Conservation (phyloP, 2,888 invertebrate genomes). For the Herminia tarsipennalis region DNA sequence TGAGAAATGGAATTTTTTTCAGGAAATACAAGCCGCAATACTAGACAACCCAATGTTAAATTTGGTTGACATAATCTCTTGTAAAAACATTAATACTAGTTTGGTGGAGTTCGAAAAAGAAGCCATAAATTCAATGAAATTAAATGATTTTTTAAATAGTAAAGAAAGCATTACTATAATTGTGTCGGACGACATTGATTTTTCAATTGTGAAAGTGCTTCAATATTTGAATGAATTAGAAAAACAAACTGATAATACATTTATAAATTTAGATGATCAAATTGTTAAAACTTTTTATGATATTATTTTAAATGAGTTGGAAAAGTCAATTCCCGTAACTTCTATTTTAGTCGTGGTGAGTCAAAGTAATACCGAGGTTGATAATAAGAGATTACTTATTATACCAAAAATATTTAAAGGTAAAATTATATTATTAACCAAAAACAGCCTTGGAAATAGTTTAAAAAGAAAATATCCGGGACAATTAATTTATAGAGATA, state of each 20-base stretch:
- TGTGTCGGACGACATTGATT: conserved; percentile 18
- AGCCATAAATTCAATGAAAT: conserved; percentile 4
- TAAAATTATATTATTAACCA: conserved; percentile 20
- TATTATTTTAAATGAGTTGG: conserved; percentile 12
- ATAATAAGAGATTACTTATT: neutral
- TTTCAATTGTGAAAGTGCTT: conserved; percentile 27
- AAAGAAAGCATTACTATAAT: conserved; percentile 7
- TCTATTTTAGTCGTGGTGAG: conserved; percentile 10
- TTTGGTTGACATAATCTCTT: conserved; percentile 17
- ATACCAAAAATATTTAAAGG: conserved; percentile 11
- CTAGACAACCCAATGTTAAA: conserved; percentile 21
- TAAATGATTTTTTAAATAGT: conserved; percentile 11
- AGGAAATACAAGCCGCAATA: conserved; percentile 14
- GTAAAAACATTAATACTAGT: conserved; percentile 12
- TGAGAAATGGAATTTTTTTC: conserved; percentile 24
- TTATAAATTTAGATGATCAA: conserved; percentile 26
- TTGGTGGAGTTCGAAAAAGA: conserved; percentile 14
- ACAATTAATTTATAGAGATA: conserved; percentile 4
- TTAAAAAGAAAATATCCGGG: neutral
- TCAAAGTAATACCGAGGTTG: neutral
- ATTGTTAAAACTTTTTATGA: conserved; percentile 17
- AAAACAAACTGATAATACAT: conserved; percentile 7
- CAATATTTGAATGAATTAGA: conserved; percentile 19
- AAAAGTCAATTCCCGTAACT: conserved; percentile 2
- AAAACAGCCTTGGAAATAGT: neutral